Percentiles rank a stretch among this genome's conserved stretches.
phyloP scores from a whole-genome alignment of 2,888 invertebrate genomes.

The Criorhina ranunculi region DNA sequence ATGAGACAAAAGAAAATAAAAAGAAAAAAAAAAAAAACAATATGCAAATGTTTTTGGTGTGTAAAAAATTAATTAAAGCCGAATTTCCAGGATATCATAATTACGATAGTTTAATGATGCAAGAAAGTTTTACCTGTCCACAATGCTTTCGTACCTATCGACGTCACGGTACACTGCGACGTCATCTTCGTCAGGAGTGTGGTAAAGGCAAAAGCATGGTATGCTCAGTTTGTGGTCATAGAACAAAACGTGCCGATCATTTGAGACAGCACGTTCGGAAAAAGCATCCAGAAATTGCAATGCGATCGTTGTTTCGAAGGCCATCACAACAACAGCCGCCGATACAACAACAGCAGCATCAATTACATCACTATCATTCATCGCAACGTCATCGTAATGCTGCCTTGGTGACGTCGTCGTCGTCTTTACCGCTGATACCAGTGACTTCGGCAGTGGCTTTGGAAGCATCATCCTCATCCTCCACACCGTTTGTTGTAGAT shows the following conservation, averaged over 20 bases:
- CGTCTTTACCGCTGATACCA: conserved; percentile 24
- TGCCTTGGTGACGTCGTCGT: conserved; percentile 50
- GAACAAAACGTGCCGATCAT: conserved; percentile 86
- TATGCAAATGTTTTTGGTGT: conserved; percentile 73
- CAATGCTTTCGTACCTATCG: conserved; percentile 86
- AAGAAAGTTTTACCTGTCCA: conserved; percentile 83
- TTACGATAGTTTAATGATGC: conserved; percentile 77
- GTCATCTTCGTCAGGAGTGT: conserved; percentile 86
- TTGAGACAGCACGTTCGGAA: conserved; percentile 86
- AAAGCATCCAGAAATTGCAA: conserved; percentile 84
- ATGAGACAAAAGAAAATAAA: conserved; percentile 67
- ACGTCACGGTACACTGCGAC: conserved; percentile 85
- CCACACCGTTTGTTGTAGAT: conserved; percentile 63
- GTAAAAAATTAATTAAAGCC: conserved; percentile 75
- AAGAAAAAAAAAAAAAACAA: conserved; percentile 46
- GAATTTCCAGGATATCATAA: conserved; percentile 78
- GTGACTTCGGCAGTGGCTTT: conserved; percentile 15
- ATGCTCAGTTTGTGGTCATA: conserved; percentile 86
- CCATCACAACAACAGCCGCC: conserved; percentile 80
- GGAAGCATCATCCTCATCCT: conserved; percentile 42
- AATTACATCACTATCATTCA: conserved; percentile 77
- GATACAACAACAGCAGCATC: conserved; percentile 77
- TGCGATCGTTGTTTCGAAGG: conserved; percentile 83
- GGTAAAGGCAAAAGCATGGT: conserved; percentile 85
- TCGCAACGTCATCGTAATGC: conserved; percentile 59